A percentile compares a stretch with the other conserved stretches of the same genome.
Conservation (phyloP, 2,888 invertebrate genomes). For the Sussaba pulchella region DNA sequence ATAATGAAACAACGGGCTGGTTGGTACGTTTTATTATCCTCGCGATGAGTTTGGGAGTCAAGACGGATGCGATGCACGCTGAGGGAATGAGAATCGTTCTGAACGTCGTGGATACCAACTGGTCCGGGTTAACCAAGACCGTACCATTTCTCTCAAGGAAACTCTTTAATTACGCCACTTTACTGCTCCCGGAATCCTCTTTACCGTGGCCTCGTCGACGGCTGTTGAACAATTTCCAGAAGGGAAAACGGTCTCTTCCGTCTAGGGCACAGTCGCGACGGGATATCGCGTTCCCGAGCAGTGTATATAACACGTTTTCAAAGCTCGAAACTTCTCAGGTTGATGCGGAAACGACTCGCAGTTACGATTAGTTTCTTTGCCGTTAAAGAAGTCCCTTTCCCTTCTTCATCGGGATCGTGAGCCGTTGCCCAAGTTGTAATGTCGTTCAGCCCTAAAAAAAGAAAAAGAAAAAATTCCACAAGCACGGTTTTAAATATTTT, state of each 20-base stretch:
- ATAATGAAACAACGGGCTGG: background rate
- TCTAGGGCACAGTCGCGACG: conserved; percentile 8
- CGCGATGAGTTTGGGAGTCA: conserved; percentile 4
- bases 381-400: conserved; percentile 4
- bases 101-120: conserved; percentile 61
- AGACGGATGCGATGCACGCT: background rate
- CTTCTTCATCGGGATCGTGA: background rate
- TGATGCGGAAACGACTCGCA: conserved; percentile 26
- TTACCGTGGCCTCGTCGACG: conserved; percentile 44
- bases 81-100: conserved; percentile 28
- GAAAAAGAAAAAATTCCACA: background rate
- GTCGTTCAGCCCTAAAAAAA: background rate
- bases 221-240: conserved; percentile 60
- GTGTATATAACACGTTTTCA: conserved; percentile 9
- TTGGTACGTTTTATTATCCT: conserved; percentile 45
- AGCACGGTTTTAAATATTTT: background rate
- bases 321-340: conserved; percentile 17
- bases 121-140: conserved; percentile 52
- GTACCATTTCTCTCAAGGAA: conserved; percentile 57
- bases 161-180: conserved; percentile 69
- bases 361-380: conserved; percentile 45
- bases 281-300: conserved; percentile 10
- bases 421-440: background rate
- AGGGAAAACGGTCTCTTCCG: conserved; percentile 27
- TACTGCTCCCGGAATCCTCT: conserved; percentile 58